These are phyloP conservation scores for Eulemur coronatus DNA, from an alignment of 2,797 vertebrate species.

Conservation along the genomic window DNA sequence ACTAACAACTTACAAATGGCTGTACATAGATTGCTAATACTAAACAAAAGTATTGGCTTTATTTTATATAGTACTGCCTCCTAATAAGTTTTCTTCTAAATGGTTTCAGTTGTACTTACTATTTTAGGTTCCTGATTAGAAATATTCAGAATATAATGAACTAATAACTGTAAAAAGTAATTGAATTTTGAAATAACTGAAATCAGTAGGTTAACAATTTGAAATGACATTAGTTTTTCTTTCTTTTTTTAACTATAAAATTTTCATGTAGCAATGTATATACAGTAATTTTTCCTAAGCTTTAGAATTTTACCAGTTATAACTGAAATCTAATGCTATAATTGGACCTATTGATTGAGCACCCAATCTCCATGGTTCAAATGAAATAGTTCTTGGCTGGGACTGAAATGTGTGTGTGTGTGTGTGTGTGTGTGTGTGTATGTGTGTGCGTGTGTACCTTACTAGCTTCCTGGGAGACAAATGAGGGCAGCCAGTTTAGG, in stretches of 20 bases:
- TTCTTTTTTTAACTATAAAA: neutral
- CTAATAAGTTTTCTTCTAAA: slow-evolving; percentile 9
- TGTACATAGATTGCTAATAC: neutral
- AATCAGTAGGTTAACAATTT: slow-evolving; percentile 1
- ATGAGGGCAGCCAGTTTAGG: neutral
- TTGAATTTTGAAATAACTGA: slow-evolving; percentile 42
- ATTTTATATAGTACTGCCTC: neutral
- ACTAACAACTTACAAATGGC: neutral
- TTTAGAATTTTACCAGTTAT: neutral
- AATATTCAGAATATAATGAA: neutral
- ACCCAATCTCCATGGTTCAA: neutral
- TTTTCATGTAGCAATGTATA: neutral
- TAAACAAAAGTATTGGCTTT: neutral
- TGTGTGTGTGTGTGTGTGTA: neutral
- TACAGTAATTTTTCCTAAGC: neutral
- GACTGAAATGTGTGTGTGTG: neutral
- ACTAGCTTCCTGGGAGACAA: neutral
- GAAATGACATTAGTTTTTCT: neutral
- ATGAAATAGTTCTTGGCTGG: neutral
- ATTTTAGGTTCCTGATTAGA: neutral
- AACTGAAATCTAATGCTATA: neutral
- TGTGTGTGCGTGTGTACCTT: neutral
- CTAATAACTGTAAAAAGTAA: slow-evolving; percentile 7
- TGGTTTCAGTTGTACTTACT: neutral
- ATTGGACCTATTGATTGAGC: neutral